phyloP scores from a whole-genome alignment of 2,888 invertebrate species.

The Frankliniella intonsa region DNA sequence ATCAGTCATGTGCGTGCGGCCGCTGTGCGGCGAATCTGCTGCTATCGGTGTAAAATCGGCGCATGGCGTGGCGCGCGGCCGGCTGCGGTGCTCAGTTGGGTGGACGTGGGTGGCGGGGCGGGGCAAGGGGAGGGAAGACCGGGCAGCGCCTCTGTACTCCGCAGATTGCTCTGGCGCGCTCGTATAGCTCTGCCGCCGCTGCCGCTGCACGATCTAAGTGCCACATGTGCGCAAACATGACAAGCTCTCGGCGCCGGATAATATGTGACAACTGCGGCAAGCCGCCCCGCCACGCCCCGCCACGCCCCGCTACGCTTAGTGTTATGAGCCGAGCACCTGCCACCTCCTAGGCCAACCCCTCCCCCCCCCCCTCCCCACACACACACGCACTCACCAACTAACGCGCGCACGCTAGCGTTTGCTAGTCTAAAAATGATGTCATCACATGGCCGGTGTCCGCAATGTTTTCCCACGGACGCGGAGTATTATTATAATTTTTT shows the following conservation, averaged over 20 bases:
- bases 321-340: constrained; percentile 14
- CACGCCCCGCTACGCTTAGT: background rate
- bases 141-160: background rate
- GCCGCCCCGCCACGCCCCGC: background rate
- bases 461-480: too few species aligned
- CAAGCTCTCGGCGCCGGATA: constrained; percentile 9
- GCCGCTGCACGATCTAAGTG: background rate
- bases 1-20: background rate
- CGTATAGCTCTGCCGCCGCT: too few species aligned
- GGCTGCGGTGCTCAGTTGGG: background rate
- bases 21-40: background rate
- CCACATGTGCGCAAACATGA: constrained; percentile 19
- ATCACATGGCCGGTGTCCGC: too few species aligned
- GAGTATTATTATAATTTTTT: too few species aligned
- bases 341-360: background rate
- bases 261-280: constrained; percentile 24
- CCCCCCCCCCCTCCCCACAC: too few species aligned
- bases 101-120: background rate
- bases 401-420: too few species aligned
- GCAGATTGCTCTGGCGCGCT: background rate
- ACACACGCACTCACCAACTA: too few species aligned
- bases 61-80: background rate
- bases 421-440: too few species aligned
- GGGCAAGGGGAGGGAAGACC: background rate
- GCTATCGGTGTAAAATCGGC: background rate